These are phyloP conservation scores for Parthenolecanium corni DNA, from an alignment of 2,888 invertebrate species.

Conservation along the genomic window DNA sequence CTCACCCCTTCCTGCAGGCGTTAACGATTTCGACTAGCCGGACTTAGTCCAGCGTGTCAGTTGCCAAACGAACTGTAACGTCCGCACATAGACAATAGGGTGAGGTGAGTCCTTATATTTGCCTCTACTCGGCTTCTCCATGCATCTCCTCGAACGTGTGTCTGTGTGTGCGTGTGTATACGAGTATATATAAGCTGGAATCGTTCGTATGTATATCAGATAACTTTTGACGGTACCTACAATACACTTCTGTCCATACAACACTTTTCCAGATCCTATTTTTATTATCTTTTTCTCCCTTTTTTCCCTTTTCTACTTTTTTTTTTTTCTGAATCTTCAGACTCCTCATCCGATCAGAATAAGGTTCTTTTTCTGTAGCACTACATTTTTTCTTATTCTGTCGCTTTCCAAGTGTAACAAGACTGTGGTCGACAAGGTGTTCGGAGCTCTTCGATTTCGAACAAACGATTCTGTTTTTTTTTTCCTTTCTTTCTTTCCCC, in stretches of 20 bases:
- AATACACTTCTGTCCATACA: not conserved
- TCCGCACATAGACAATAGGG: conserved; percentile 18
- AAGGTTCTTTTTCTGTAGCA: too few species aligned
- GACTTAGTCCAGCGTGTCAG: conserved; percentile 20
- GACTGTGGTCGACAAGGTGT: too few species aligned
- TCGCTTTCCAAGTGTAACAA: too few species aligned
- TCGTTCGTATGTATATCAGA: not conserved
- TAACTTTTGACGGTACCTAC: not conserved
- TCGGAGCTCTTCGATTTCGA: too few species aligned
- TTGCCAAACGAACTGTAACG: conserved; percentile 25
- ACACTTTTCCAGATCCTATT: not conserved
- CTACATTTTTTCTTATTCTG: too few species aligned
- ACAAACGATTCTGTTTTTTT: too few species aligned
- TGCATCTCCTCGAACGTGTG: not conserved
- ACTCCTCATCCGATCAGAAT: too few species aligned
- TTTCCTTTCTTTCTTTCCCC: too few species aligned
- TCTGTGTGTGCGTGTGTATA: not conserved
- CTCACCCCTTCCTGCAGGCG: conserved; percentile 18
- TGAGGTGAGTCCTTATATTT: conserved; percentile 1
- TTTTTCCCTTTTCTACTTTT: too few species aligned
- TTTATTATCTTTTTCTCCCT: too few species aligned
- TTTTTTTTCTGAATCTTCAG: too few species aligned
- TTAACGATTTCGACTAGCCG: conserved; percentile 6
- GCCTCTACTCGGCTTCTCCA: not conserved
- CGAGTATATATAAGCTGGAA: too few species aligned